Evolutionary conservation across 1,140 invertebrate species (phyloP).

Genomic region (Trypoxylus dichotomus): DNA sequence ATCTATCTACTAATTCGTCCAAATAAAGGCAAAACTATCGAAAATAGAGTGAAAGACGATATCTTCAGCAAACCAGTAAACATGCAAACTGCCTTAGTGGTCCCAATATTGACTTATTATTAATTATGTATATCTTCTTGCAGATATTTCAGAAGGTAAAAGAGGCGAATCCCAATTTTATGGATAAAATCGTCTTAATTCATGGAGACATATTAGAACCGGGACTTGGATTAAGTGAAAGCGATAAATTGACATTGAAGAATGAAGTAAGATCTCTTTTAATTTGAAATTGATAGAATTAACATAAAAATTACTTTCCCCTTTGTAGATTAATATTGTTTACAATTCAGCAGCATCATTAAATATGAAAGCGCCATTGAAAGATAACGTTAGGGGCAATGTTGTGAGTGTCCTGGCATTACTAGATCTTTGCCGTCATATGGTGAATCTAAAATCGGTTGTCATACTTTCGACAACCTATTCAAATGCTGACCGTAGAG

Average conservation of each 20-base stretch:
- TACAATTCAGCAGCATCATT: neutral
- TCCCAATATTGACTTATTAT: too few species aligned
- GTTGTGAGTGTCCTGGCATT: neutral
- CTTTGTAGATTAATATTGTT: neutral
- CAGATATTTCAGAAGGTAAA: slow-evolving; percentile 32
- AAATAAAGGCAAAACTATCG: slow-evolving; percentile 73
- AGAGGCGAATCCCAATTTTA: slow-evolving; percentile 60
- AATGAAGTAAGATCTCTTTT: slow-evolving; percentile 61
- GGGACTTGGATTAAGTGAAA: slow-evolving; percentile 63
- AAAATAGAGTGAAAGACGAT: slow-evolving; percentile 59
- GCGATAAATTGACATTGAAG: slow-evolving; percentile 62
- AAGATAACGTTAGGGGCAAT: neutral
- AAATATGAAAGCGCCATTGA: neutral
- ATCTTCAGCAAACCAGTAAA: neutral
- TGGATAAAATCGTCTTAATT: slow-evolving; percentile 66
- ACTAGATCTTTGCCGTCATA: neutral
- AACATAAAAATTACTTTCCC: too few species aligned
- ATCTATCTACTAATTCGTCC: slow-evolving; percentile 77
- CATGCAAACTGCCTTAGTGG: neutral
- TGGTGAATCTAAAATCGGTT: neutral
- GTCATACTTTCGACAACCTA: neutral
- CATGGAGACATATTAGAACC: slow-evolving; percentile 65
- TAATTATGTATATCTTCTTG: neutral
- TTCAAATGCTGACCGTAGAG: neutral
- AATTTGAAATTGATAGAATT: too few species aligned